phyloP scores from a whole-genome alignment of 2,113 vertebrate species.

The Alaudala cheleensis region DNA sequence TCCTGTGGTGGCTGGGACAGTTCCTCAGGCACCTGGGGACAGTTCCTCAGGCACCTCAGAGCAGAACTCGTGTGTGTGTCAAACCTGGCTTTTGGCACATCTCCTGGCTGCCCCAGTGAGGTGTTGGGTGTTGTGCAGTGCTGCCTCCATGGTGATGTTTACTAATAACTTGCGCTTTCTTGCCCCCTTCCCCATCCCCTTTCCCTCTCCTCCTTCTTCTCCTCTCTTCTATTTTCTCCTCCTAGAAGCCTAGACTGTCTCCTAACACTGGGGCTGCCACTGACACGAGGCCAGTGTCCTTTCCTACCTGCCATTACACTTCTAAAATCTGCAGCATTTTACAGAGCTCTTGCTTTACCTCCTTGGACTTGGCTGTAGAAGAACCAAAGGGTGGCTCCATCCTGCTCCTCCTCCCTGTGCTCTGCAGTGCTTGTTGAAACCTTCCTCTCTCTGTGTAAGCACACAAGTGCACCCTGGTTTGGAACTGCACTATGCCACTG shows the following conservation, averaged over 20 bases:
- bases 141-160: constrained; percentile 69
- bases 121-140: constrained; percentile 19
- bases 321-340: constrained; percentile 74
- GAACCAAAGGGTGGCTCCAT: constrained; percentile 70
- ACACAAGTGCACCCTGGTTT: constrained; percentile 36
- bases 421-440: constrained; percentile 73
- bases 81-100: constrained; percentile 3
- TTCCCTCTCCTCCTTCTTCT: constrained; percentile 30
- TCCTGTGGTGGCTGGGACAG: no score
- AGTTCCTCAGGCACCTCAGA: neutral
- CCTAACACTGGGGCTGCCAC: constrained; percentile 76
- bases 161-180: constrained; percentile 81
- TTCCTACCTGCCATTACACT: constrained; percentile 77
- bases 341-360: constrained; percentile 77
- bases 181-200: constrained; percentile 64
- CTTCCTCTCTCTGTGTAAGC: constrained; percentile 69
- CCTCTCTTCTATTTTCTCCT: constrained; percentile 75
- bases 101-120: constrained; percentile 8
- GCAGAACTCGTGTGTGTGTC: neutral
- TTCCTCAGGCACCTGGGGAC: neutral
- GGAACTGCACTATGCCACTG: neutral
- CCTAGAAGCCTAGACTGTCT: constrained; percentile 81
- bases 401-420: constrained; percentile 62
- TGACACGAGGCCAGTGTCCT: constrained; percentile 70
- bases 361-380: constrained; percentile 71